Conservation (phyloP, 2,888 invertebrate species). For the Orthosia cruda region DNA sequence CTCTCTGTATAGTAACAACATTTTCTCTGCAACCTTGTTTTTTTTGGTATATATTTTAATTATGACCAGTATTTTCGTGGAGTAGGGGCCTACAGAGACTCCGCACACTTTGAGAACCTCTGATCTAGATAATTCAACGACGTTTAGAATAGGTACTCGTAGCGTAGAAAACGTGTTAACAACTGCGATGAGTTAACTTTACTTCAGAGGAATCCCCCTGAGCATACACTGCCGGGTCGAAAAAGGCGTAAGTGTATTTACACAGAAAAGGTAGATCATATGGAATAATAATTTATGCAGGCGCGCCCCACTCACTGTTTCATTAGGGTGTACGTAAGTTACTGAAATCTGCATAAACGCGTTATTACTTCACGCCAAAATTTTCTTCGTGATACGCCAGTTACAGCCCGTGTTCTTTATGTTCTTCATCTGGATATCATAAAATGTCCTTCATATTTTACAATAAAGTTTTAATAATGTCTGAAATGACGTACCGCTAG, state of each 20-base stretch:
- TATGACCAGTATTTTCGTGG: no score
- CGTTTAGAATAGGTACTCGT: constrained; percentile 16
- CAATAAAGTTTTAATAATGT: constrained; percentile 48
- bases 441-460: constrained; percentile 69
- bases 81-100: no score
- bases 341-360: constrained; percentile 86
- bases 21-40: no score
- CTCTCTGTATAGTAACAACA: no score
- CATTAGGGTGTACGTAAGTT: constrained; percentile 83
- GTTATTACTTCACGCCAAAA: constrained; percentile 81
- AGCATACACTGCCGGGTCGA: constrained; percentile 66
- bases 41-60: no score
- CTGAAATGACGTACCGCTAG: constrained; percentile 21
- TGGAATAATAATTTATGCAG: constrained; percentile 84
- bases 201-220: constrained; percentile 75
- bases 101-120: no score
- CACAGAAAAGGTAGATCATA: constrained; percentile 75
- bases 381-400: constrained; percentile 74
- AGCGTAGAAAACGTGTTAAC: constrained; percentile 70
- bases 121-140: constrained; percentile 44
- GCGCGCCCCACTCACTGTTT: constrained; percentile 82
- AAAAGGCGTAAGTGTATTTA: constrained; percentile 75
- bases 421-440: constrained; percentile 64
- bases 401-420: constrained; percentile 65
- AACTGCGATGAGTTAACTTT: constrained; percentile 77